Base-by-base conservation (phyloP, 2,113 vertebrate species). In the Esox niger region DNA sequence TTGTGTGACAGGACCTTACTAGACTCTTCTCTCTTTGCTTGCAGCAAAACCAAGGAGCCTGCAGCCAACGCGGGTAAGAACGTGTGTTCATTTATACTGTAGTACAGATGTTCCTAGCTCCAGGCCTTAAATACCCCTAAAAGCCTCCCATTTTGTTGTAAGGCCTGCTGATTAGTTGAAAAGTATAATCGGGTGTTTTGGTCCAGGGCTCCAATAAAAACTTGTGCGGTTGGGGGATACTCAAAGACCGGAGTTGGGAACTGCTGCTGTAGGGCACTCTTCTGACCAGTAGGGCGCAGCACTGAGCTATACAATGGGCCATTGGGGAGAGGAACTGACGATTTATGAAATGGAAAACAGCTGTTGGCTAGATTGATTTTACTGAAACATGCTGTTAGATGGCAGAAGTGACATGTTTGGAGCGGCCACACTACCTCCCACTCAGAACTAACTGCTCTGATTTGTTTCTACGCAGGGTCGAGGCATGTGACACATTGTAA, bases 401-500 rank as follows among this genome's bases (percentile, higher is more conserved):
- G 66, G 30, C 25, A 27, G 33, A 58, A 47, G 13, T 31, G 21
- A 38, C 26, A 29, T 59, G 10, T 11, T 1, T 4, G 0, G 26
- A 0, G 3, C 8, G 52, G 58, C 54, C 3, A 30, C 38, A 15
- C 13, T 25, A 43, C 27, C 26, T 74, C 20, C 47, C 32, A 21
- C 30, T 20, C 23, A 35, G 64, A 60, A 38, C 2, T 66, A 33
- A 29, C 0, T 15, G 10, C 58, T 13, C 20, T 70, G 0, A n/a
- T 71, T 35, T 79, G 6, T 83, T 68, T 79, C 15, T 59, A n/a
- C 0, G 54, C 67, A 90, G 90, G 87, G 55, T 66, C 65, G 0
- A 79, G 87, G 3, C 87, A 81, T n/a, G 91, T 91, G 74, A 88
- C 87, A 0, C 89, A 91, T 76, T 92, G 90, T 79, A 92, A 91